These are phyloP conservation scores for Cossypha dichroa DNA, from an alignment of 2,797 vertebrate genomes.

Conservation along the genomic window DNA sequence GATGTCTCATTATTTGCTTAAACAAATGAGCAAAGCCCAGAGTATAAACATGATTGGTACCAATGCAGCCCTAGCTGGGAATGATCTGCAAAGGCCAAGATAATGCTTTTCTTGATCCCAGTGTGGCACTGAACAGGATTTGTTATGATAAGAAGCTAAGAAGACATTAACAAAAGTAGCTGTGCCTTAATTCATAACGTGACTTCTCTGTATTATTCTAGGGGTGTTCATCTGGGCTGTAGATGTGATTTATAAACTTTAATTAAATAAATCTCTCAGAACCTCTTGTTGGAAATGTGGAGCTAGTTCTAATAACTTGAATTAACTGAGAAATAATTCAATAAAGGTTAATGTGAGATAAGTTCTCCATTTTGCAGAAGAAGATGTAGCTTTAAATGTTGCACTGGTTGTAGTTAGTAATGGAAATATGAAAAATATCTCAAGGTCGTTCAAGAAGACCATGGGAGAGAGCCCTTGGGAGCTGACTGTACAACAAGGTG, in stretches of 20 bases:
- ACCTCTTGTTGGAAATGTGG: background rate
- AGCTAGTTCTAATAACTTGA: slow-evolving; percentile 2
- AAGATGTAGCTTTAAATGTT: background rate
- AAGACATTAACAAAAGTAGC: slow-evolving; percentile 3
- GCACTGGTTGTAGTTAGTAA: background rate
- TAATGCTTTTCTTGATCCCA: background rate
- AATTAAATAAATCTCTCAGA: slow-evolving; percentile 56
- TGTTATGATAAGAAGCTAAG: slow-evolving; percentile 37
- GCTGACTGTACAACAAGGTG: background rate
- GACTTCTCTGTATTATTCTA: background rate
- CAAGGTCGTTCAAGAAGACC: background rate
- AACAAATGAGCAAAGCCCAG: background rate
- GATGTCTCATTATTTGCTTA: background rate
- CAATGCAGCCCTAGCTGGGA: background rate
- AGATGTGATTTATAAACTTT: slow-evolving; percentile 42
- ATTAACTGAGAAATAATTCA: slow-evolving; percentile 41
- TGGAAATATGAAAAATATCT: background rate
- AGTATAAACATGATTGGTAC: background rate
- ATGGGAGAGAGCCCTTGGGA: background rate
- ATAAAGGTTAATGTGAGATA: slow-evolving; percentile 16
- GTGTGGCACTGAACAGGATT: background rate
- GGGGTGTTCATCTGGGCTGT: background rate
- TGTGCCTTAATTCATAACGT: background rate
- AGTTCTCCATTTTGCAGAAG: background rate
- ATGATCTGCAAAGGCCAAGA: slow-evolving; percentile 14